Evolutionary conservation across 2,113 vertebrate species (phyloP).

Genomic region (Mormyrus lacerda): DNA sequence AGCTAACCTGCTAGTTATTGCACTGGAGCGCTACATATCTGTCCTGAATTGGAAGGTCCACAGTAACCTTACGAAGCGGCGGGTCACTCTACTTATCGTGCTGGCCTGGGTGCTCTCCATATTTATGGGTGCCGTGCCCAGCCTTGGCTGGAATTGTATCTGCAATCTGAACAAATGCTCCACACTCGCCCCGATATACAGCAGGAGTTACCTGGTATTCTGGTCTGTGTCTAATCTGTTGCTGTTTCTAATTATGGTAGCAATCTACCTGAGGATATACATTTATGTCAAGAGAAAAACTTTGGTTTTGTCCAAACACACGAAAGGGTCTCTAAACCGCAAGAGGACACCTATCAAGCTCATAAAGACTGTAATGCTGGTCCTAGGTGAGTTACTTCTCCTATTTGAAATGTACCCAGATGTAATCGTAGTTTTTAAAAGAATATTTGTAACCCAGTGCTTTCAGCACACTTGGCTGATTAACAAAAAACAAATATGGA

Average conservation of each 20-base stretch:
- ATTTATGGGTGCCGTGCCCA: conserved; percentile 88
- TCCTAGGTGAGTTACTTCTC: conserved; percentile 73
- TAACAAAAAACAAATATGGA: neutral
- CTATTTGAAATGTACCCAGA: neutral
- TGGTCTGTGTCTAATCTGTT: conserved; percentile 86
- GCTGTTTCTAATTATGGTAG: conserved; percentile 85
- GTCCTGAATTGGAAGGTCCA: conserved; percentile 87
- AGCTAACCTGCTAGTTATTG: conserved; percentile 84
- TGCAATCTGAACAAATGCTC: conserved; percentile 81
- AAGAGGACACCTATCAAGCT: conserved; percentile 87
- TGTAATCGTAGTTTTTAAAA: neutral
- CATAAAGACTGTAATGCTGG: conserved; percentile 96
- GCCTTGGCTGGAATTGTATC: conserved; percentile 93
- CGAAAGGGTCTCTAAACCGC: conserved; percentile 78
- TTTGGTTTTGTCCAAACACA: conserved; percentile 66
- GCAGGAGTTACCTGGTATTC: conserved; percentile 89
- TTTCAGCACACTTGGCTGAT: neutral
- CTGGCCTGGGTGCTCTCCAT: conserved; percentile 84
- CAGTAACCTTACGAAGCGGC: conserved; percentile 86
- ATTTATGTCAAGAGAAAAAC: conserved; percentile 88
- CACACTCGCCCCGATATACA: conserved; percentile 84
- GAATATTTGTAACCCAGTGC: neutral
- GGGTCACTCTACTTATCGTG: conserved; percentile 84
- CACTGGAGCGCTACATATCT: conserved; percentile 88
- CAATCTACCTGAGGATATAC: conserved; percentile 87